Percentiles rank a stretch among this genome's conserved stretches.
Evolutionary conservation across 2,113 vertebrate genomes (phyloP).

Genomic region (Poicephalus meyeri): DNA sequence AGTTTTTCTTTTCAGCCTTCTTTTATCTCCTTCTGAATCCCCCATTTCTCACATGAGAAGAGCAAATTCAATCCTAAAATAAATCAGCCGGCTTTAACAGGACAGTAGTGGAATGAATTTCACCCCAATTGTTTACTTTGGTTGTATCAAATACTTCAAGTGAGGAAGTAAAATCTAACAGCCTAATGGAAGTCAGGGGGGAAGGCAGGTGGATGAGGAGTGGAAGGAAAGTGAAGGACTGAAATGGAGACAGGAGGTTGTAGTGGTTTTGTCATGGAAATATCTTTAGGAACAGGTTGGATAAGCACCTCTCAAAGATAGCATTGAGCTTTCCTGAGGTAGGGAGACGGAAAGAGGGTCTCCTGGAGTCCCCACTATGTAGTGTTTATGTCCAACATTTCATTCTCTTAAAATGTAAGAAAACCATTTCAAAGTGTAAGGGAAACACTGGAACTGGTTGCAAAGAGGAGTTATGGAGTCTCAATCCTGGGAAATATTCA

Average conservation of each 20-base stretch:
- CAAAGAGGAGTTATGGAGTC: neutral
- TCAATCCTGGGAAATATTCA: neutral
- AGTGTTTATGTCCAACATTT: neutral
- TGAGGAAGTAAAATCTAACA: neutral
- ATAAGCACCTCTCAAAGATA: neutral
- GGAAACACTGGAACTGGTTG: neutral
- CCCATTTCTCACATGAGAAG: neutral
- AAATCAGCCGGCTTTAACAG: neutral
- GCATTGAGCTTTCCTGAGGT: neutral
- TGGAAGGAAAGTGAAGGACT: neutral
- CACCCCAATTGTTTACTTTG: neutral
- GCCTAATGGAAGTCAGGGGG: neutral
- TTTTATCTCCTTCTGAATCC: conserved; percentile 21
- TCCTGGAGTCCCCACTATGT: neutral
- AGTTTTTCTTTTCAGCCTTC: conserved; percentile 39
- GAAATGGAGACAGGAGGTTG: neutral
- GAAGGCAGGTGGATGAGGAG: neutral
- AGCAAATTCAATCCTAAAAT: neutral
- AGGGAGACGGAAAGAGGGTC: neutral
- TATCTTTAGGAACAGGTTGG: neutral
- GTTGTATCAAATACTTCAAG: neutral
- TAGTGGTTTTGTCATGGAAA: neutral
- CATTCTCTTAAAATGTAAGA: neutral
- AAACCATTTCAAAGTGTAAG: neutral
- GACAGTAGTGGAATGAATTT: conserved; percentile 22